Percentiles rank a stretch among this genome's conserved stretches.
These are phyloP conservation scores for Tipula confusa DNA, from an alignment of 2,888 invertebrate species.

Conservation along the genomic window DNA sequence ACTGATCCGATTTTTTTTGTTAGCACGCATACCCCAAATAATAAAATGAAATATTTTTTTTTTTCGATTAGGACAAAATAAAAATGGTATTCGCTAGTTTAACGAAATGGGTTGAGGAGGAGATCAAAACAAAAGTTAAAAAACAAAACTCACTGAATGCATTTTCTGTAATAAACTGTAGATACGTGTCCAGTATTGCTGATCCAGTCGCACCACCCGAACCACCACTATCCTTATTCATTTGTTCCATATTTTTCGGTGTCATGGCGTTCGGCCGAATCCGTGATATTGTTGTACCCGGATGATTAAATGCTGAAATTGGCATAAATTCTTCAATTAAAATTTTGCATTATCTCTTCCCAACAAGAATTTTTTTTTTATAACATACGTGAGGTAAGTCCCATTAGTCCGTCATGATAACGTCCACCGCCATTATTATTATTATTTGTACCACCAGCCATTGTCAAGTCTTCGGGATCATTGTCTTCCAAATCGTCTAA, in stretches of 20 bases:
- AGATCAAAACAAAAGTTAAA: slow-evolving; percentile 28
- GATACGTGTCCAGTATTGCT: slow-evolving; percentile 78
- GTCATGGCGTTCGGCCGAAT: slow-evolving; percentile 61
- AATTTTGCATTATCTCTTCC: neutral
- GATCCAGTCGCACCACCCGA: slow-evolving; percentile 59
- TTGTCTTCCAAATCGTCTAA: slow-evolving; percentile 50
- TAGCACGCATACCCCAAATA: neutral
- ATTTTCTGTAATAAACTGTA: slow-evolving; percentile 83
- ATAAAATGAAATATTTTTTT: neutral
- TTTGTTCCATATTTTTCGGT: slow-evolving; percentile 61
- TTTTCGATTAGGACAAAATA: neutral
- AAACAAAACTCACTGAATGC: slow-evolving; percentile 57
- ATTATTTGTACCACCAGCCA: slow-evolving; percentile 51
- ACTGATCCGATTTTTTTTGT: no score
- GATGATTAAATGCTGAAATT: slow-evolving; percentile 49
- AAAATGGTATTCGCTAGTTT: no score
- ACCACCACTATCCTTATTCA: slow-evolving; percentile 57
- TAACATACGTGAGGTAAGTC: slow-evolving; percentile 35
- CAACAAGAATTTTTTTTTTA: slow-evolving; percentile 8
- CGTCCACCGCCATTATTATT: slow-evolving; percentile 44
- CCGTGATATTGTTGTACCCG: slow-evolving; percentile 62
- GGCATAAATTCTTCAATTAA: slow-evolving; percentile 31
- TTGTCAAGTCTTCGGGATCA: slow-evolving; percentile 78
- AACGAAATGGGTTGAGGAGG: neutral
- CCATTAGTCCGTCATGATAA: slow-evolving; percentile 46